These are phyloP conservation scores for Phoxinus dragarum DNA, from an alignment of 2,797 vertebrate species.

Conservation along the genomic window DNA sequence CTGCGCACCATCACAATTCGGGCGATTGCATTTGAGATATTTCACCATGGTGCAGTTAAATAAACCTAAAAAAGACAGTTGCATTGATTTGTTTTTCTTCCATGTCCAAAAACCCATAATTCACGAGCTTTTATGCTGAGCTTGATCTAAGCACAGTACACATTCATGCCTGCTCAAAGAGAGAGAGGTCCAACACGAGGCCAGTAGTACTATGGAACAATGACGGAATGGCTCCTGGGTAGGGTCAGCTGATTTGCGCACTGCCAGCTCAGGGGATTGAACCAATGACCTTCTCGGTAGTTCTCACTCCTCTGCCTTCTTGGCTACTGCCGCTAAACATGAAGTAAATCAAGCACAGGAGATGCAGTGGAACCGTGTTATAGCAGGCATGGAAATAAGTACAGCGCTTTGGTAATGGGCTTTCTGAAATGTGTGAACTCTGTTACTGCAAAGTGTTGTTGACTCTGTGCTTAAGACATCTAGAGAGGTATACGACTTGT, in stretches of 20 bases:
- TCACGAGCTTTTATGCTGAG: slow-evolving; percentile 4
- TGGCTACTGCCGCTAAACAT: slow-evolving; percentile 18
- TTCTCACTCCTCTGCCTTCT: slow-evolving; percentile 31
- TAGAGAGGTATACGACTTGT: slow-evolving; percentile 13
- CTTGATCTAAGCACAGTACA: slow-evolving; percentile 1
- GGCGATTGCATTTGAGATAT: background rate
- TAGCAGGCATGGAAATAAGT: slow-evolving; percentile 35
- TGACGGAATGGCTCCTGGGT: slow-evolving; percentile 29
- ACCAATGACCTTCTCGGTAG: slow-evolving; percentile 36
- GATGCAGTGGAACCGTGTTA: slow-evolving; percentile 43
- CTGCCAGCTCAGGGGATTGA: slow-evolving; percentile 23
- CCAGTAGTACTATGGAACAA: slow-evolving; percentile 29
- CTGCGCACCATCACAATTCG: background rate
- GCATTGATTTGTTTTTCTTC: background rate
- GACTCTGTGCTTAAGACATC: slow-evolving; percentile 33
- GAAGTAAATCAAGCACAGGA: slow-evolving; percentile 48
- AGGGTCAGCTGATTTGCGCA: slow-evolving; percentile 21
- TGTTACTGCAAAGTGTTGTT: slow-evolving; percentile 33
- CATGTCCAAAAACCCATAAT: slow-evolving; percentile 7
- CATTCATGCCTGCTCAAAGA: slow-evolving; percentile 6
- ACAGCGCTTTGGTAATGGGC: slow-evolving; percentile 37
- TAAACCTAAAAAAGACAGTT: background rate
- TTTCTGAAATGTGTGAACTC: slow-evolving; percentile 43
- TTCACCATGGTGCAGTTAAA: slow-evolving; percentile 5
- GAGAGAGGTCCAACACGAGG: slow-evolving; percentile 20